A percentile compares a stretch with the other conserved stretches of the same genome.
Conservation (phyloP, 2,888 invertebrate genomes). For the Phengaris arion region DNA sequence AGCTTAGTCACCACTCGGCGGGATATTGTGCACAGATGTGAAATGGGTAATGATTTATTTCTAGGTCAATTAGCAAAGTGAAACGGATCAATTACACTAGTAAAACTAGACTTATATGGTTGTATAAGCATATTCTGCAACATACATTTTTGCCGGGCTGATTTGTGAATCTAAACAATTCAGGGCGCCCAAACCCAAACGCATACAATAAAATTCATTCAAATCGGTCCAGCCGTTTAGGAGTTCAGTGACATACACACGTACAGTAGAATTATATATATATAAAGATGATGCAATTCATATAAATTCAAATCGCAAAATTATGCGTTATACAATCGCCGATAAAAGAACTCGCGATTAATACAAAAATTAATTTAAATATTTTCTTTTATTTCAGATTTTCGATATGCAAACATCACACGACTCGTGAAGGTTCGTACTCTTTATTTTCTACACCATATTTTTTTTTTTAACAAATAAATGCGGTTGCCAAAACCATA, state of each 20-base stretch:
- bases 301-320: too few species aligned
- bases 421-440: constrained; percentile 27
- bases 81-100: background rate
- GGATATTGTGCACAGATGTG: constrained; percentile 13
- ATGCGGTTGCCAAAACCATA: background rate
- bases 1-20: background rate
- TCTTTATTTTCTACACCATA: background rate
- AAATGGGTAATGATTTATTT: constrained; percentile 4
- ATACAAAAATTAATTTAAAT: background rate
- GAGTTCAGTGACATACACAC: too few species aligned
- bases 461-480: background rate
- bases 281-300: too few species aligned
- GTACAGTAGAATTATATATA: too few species aligned
- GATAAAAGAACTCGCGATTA: background rate
- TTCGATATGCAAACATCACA: constrained; percentile 26
- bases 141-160: too few species aligned
- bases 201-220: too few species aligned
- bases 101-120: too few species aligned
- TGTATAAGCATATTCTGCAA: too few species aligned
- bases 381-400: constrained; percentile 23
- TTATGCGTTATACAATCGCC: background rate
- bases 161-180: too few species aligned
- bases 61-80: constrained; percentile 1
- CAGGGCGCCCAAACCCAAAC: too few species aligned
- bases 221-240: too few species aligned